Conservation (phyloP, 2,113 vertebrate species). For the Corythaeola cristata region DNA sequence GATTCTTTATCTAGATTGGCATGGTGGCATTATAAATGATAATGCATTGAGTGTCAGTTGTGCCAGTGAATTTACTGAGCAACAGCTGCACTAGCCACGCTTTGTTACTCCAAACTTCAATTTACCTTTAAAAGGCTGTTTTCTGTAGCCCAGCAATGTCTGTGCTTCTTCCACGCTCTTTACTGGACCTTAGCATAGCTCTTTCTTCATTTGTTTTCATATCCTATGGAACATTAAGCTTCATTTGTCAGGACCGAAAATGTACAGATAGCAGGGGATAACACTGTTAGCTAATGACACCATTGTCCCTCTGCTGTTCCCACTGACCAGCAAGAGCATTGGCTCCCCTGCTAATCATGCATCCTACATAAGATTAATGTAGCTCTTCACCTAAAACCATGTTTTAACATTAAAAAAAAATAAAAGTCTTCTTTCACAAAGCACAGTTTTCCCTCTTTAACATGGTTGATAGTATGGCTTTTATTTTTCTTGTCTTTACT, state of each 20-base stretch:
- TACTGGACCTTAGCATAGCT: not conserved
- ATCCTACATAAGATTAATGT: not conserved
- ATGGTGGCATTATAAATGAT: rapidly evolving
- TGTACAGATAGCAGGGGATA: not conserved
- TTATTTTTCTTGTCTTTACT: not conserved
- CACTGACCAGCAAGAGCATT: not conserved
- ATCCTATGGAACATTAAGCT: not conserved
- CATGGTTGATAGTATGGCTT: not conserved
- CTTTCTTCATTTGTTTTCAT: not conserved
- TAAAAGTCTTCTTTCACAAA: not conserved
- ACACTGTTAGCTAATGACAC: not conserved
- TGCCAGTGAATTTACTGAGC: not conserved
- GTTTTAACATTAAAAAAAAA: not conserved
- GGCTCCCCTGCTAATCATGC: not conserved
- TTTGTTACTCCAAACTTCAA: not conserved
- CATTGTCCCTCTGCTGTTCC: not conserved
- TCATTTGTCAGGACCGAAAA: not conserved
- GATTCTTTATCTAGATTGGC: not conserved
- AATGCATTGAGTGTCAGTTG: not conserved
- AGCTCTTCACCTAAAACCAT: not conserved
- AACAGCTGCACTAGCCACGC: not conserved
- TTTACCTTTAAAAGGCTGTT: not conserved
- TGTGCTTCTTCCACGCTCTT: not conserved
- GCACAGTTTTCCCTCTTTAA: not conserved
- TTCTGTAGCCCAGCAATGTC: not conserved